A percentile compares a stretch with the other conserved stretches of the same genome.
phyloP scores from a whole-genome alignment of 2,888 invertebrate species.

The Loripinus fragilis region DNA sequence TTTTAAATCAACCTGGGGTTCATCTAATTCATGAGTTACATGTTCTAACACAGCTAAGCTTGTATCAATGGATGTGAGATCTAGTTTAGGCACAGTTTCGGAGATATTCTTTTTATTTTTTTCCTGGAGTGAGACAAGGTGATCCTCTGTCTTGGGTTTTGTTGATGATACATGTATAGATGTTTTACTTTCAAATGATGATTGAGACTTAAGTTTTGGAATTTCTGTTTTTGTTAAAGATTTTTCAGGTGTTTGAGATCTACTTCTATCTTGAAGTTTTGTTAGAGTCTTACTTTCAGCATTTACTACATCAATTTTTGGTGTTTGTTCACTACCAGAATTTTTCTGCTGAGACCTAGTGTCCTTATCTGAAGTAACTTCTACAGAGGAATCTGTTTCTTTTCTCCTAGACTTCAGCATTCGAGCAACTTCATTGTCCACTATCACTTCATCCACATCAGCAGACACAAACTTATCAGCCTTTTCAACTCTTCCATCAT shows the following conservation, averaged over 20 bases:
- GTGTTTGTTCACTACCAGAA: background rate
- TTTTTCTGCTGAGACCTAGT: constrained; percentile 33
- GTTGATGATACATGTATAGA: constrained; percentile 31
- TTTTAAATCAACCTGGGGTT: constrained; percentile 29
- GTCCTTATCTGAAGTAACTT: constrained; percentile 48
- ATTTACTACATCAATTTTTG: background rate
- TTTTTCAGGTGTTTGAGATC: constrained; percentile 10
- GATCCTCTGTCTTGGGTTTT: constrained; percentile 6
- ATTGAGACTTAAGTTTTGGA: constrained; percentile 35
- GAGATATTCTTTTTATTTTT: constrained; percentile 32
- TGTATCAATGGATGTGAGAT: constrained; percentile 62
- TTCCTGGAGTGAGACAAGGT: constrained; percentile 14
- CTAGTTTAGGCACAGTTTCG: constrained; percentile 51
- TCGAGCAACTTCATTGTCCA: constrained; percentile 66
- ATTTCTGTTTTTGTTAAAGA: constrained; percentile 8
- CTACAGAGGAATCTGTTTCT: constrained; percentile 61
- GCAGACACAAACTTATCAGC: constrained; percentile 41
- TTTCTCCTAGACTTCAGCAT: constrained; percentile 66
- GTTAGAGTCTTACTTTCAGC: background rate
- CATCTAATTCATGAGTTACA: constrained; percentile 58
- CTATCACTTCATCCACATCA: constrained; percentile 57
- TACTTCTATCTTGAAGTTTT: background rate
- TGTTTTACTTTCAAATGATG: constrained; percentile 50
- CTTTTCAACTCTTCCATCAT: constrained; percentile 51
- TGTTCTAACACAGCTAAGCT: constrained; percentile 60